Conservation (phyloP, 2,888 invertebrate species). For the Mamestra brassicae region DNA sequence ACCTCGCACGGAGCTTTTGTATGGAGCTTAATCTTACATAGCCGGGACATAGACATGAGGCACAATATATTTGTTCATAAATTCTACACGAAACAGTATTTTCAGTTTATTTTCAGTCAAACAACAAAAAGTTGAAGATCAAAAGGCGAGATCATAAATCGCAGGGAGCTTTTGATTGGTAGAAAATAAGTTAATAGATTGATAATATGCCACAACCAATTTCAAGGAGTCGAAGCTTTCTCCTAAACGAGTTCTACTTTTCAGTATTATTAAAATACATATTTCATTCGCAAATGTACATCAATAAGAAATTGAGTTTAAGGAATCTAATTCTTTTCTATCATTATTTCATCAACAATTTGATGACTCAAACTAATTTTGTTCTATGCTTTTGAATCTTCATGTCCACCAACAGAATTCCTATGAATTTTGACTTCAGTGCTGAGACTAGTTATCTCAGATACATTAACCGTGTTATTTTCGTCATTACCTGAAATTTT, state of each 20-base stretch:
- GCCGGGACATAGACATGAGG: not conserved
- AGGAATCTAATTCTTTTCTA: slow-evolving; percentile 23
- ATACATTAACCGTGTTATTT: slow-evolving; percentile 73
- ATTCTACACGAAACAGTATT: not conserved
- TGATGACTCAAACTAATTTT: slow-evolving; percentile 34
- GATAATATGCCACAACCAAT: slow-evolving; percentile 22
- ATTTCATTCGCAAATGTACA: slow-evolving; percentile 11
- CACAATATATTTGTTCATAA: not conserved
- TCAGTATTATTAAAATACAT: slow-evolving; percentile 23
- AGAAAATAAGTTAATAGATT: slow-evolving; percentile 12
- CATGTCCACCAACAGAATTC: slow-evolving; percentile 41
- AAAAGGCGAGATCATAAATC: not conserved
- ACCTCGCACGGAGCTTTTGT: slow-evolving; percentile 35
- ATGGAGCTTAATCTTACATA: slow-evolving; percentile 31
- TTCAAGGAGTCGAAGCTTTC: slow-evolving; percentile 35
- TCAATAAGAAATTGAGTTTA: slow-evolving; percentile 27
- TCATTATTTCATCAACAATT: slow-evolving; percentile 43
- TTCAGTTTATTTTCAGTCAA: not conserved
- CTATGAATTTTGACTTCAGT: slow-evolving; percentile 41
- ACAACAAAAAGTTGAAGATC: not conserved
- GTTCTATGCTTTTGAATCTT: slow-evolving; percentile 17
- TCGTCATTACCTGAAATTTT: slow-evolving; percentile 79
- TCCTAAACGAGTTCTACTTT: slow-evolving; percentile 25
- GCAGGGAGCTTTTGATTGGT: slow-evolving; percentile 10
- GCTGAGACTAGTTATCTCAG: slow-evolving; percentile 51